Percentiles rank a stretch among this genome's conserved stretches.
phyloP scores from a whole-genome alignment of 2,888 invertebrate genomes.

The Nomada goodeniana region DNA sequence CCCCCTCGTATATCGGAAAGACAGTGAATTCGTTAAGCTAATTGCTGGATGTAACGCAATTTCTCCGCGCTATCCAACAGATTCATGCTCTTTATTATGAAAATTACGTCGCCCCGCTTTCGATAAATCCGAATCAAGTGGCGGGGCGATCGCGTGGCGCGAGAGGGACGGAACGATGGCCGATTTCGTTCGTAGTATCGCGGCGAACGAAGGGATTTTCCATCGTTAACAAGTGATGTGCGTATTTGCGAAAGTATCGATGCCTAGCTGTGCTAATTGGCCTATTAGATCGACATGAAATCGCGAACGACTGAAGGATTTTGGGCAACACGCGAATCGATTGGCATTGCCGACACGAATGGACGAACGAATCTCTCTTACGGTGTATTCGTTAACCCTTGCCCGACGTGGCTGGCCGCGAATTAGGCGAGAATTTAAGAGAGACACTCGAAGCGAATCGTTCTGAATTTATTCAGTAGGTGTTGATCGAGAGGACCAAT shows the following conservation, averaged over 20 bases:
- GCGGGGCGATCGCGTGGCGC: neutral
- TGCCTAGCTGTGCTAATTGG: conserved; percentile 44
- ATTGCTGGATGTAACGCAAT: conserved; percentile 14
- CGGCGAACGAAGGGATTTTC: conserved; percentile 30
- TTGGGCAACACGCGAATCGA: conserved; percentile 15
- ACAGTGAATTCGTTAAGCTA: conserved; percentile 12
- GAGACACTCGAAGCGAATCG: too few relatives aligned
- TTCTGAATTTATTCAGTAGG: too few relatives aligned
- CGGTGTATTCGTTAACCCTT: neutral
- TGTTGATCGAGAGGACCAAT: too few relatives aligned
- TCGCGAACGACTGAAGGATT: conserved; percentile 41
- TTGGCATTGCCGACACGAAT: conserved; percentile 2
- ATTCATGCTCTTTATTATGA: conserved; percentile 28
- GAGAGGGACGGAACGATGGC: neutral
- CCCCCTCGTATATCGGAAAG: neutral
- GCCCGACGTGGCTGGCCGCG: neutral
- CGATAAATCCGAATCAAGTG: conserved; percentile 27
- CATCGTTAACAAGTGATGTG: conserved; percentile 40
- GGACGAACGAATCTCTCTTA: too few relatives aligned
- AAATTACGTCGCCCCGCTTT: conserved; percentile 11
- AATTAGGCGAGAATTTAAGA: too few relatives aligned
- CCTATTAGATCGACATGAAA: conserved; percentile 25
- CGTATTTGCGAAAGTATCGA: conserved; percentile 41
- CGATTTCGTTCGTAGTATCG: conserved; percentile 27
- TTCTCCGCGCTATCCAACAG: neutral